Conservation (phyloP, 1,140 invertebrate species). For the Drosophila ananassae region DNA sequence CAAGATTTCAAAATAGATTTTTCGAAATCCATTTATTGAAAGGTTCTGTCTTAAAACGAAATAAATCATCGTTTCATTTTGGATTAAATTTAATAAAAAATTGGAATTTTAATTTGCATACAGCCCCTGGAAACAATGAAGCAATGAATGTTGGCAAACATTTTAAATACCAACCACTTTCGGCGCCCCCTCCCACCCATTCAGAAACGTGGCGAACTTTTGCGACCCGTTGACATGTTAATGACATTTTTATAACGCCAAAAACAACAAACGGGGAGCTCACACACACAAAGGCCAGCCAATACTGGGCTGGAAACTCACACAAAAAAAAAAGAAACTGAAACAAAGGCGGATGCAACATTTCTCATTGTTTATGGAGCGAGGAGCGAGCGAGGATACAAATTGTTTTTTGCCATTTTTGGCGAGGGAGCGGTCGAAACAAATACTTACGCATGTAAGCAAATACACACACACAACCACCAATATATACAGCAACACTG, state of each 20-base stretch:
- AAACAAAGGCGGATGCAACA: conserved; percentile 78
- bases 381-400: conserved; percentile 64
- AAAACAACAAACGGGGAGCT: conserved; percentile 39
- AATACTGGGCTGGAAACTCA: not conserved
- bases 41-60: no score
- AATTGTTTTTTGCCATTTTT: conserved; percentile 67
- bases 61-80: not conserved
- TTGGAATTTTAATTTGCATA: not conserved
- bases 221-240: conserved; percentile 77
- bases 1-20: no score
- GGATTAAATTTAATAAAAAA: conserved; percentile 49
- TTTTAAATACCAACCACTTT: conserved; percentile 19
- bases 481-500: conserved; percentile 1
- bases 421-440: conserved; percentile 67
- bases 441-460: conserved; percentile 29
- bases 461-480: conserved; percentile 6
- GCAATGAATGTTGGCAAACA: conserved; percentile 23
- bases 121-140: conserved; percentile 26
- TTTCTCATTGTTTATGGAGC: conserved; percentile 74
- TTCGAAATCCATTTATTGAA: no score
- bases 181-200: not conserved
- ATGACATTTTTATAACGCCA: conserved; percentile 79
- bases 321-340: conserved; percentile 20
- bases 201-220: conserved; percentile 53
- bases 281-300: conserved; percentile 7